These are phyloP conservation scores for Laterallus jamaicensis DNA, from an alignment of 2,113 vertebrate species.

Conservation along the genomic window DNA sequence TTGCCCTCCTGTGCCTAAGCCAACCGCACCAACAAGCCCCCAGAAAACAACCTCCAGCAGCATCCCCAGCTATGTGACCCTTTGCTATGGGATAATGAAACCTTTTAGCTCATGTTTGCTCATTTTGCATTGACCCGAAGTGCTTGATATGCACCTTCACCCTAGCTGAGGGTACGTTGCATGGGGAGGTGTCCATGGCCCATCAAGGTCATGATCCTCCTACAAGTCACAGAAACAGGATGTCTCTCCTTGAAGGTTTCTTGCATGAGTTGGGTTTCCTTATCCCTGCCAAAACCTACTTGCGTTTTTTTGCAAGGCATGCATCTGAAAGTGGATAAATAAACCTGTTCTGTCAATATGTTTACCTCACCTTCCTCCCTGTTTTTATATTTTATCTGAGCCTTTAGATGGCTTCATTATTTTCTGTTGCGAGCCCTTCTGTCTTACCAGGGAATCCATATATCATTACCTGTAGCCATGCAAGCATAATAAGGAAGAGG, in stretches of 20 bases:
- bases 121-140: neutral
- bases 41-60: neutral
- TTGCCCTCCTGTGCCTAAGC: neutral
- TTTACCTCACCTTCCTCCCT: fast-evolving
- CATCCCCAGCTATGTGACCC: fast-evolving
- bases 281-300: neutral
- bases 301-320: neutral
- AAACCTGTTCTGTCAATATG: neutral
- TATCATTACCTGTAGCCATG: conserved; percentile 42
- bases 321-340: neutral
- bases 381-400: neutral
- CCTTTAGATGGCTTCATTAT: neutral
- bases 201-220: neutral
- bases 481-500: conserved; percentile 21
- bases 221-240: neutral
- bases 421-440: neutral
- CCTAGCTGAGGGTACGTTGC: fast-evolving
- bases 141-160: neutral
- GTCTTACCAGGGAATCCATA: neutral
- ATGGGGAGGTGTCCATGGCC: fast-evolving
- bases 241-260: neutral
- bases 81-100: neutral
- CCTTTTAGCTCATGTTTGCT: neutral
- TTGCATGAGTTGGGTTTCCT: neutral
- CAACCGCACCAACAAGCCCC: too few species aligned